Evolutionary conservation across 2,797 vertebrate genomes (phyloP), one percentile per base, ranked within the genome.

Genomic region (Halcyon leucocephala): DNA sequence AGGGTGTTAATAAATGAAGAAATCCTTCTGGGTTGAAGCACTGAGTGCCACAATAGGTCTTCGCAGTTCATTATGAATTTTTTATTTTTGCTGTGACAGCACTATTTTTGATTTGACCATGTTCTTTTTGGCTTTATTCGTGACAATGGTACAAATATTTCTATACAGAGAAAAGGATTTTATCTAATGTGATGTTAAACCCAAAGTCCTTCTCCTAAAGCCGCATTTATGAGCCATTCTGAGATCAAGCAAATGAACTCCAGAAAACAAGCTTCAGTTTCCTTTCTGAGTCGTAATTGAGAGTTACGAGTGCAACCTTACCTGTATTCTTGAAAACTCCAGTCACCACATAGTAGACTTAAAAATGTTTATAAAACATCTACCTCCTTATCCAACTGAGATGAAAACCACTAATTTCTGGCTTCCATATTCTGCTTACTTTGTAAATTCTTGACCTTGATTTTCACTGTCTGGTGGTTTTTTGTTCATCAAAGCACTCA

Each of bases 1-100:
- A 71, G 76, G 37, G 92, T 94, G 95, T 98, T 98, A 98, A 97
- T 97, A 97, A 97, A 91, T 96, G 88, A 95, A 92, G 94, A 97
- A 97, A 96, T 95, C 96, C 93, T 91, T 92, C 90, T 96, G 92
- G 76, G 88, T 97, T 97, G 95, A 69, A 96, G 92, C 86, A 81
- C 89, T 3, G 16, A 93, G 92, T 91, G 46, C 61, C 54, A 91
- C 93, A 92, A 52, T 69, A 83, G 81, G 91, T 85, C 93, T 91
- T 70, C 71, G 71, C 81, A 74, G 82, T 94, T 93, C 71, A 29
- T 80, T 9, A 86, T 65, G 80, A 89, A 57, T 80, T 81, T 87
- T 87, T 79, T 14, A 73, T 64, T 95, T 95, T 93, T 94, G 60
- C 83, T 92, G 73, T 24, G 73, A 54, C 85, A 94, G 90, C 95